Base-by-base conservation (phyloP, 2,113 vertebrate genomes). In the Collichthys lucidus region DNA sequence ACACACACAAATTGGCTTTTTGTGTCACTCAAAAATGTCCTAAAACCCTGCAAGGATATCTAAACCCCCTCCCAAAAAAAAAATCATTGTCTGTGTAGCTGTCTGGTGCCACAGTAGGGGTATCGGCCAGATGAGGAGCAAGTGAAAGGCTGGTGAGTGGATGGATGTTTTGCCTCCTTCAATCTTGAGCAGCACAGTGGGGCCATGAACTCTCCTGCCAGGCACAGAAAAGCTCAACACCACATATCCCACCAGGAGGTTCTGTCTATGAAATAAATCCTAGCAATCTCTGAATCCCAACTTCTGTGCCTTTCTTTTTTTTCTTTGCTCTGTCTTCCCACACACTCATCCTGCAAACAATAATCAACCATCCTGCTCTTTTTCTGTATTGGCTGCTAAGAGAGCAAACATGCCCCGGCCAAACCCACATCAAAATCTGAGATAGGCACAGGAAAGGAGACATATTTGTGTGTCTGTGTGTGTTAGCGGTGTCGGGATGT, bases 381-480 rank as follows among this genome's bases (percentile, higher is more conserved):
- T 79, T 65, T 69, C 46, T 40, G 44, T 72, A 64, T 29, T 77
- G 72, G 55, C 60, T 84, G 82, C 80, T 12, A 29, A 63, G 47
- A 86, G 65, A 77, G 86, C 88, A 93, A 93, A 92, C 89, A 92
- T 84, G 81, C 63, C 86, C 80, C 5, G 26, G 79, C 49, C 80
- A 20, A 84, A 84, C 80, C 75, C 77, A 78, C 88, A 90, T 91
- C 87, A 88, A 75, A 92, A 81, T 84, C 73, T 69, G 63, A 85
- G 84, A 88, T 73, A 87, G 83, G 66, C 46, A 59, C 9, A 35
- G 74, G 70, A 64, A 64, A 52, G 55, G 70, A 62, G 64, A 64
- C 15, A 14, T 77, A 7, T 63, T 40, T 40, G 31, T 68, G 75
- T 77, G 63, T 67, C 55, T 49, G 53, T 77, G 66, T 78, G 68